Conservation (phyloP, 2,888 invertebrate genomes). For the Labia minor region DNA sequence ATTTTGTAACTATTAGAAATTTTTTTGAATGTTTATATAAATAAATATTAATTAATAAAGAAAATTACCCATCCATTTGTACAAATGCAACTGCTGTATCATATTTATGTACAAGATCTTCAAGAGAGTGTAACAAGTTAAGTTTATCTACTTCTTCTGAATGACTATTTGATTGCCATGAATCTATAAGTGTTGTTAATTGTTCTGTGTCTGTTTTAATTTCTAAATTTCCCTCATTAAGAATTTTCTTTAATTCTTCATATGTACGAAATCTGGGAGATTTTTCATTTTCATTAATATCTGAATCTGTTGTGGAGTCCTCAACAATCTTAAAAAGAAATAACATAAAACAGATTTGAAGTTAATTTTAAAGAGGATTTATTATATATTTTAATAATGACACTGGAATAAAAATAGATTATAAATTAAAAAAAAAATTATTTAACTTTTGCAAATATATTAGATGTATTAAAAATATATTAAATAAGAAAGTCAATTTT, state of each 20-base stretch:
- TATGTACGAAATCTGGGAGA: neutral
- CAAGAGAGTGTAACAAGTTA: neutral
- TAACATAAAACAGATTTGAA: too few relatives aligned
- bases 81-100: neutral
- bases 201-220: neutral
- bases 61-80: neutral
- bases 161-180: neutral
- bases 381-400: too few relatives aligned
- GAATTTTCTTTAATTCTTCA: neutral
- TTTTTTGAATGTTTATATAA: too few relatives aligned
- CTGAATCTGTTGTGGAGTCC: too few relatives aligned
- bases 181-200: neutral
- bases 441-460: too few relatives aligned
- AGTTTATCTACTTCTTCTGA: neutral
- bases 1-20: too few relatives aligned
- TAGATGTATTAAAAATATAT: too few relatives aligned
- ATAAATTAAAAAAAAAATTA: too few relatives aligned
- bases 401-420: too few relatives aligned
- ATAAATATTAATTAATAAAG: neutral
- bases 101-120: neutral
- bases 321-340: too few relatives aligned
- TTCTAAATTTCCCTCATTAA: neutral
- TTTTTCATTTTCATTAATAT: neutral
- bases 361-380: too few relatives aligned
- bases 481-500: too few relatives aligned